Base-by-base conservation (phyloP, 1,140 invertebrate genomes). In the Drosophila pseudoananassae region DNA sequence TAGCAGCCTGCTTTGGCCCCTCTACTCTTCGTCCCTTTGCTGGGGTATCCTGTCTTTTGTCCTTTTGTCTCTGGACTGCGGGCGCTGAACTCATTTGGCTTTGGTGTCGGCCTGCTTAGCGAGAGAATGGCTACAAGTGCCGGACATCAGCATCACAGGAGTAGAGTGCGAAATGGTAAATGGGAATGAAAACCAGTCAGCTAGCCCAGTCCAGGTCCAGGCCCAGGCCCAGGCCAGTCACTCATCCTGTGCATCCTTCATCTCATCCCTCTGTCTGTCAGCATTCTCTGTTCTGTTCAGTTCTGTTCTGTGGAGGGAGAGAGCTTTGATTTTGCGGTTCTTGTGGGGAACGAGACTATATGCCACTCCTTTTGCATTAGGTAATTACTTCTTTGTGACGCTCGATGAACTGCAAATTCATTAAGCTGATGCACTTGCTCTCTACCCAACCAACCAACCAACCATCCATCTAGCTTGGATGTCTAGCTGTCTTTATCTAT, bases 371-470 rank as follows among this genome's bases (percentile, higher is more conserved):
- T 49, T 55, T 83, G 74, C 82, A 87, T 85, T 85, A 85, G 84
- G 82, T 85, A 85, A 85, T 85, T 85, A 85, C 82, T 87, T 74
- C 83, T 78, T 82, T 85, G 82, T 87, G 82, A 50, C 49, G 49
- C 53, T 49, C 68, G 77, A 68, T 63, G 74, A 87, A 85, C 77
- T 85, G 82, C 78, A 87, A 76, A 82, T 78, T 82, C 82, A 87
- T 87, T 87, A 70, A 49, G 84, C 68, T 87, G 74, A 65, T 87
- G 81, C 68, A 81, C 61, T 58, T 17, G 43, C 20, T 17, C 20
- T 20, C 3, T 20, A 20, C 17, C 17, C 17, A 20, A 20, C 20
- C 20, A 20, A 20, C 20, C 20, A 20, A 33, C 15, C 15, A n/a
- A 14, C 17, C 10, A 47, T 4, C 10, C 56, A 10, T n/a, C n/a